Conservation (phyloP, 2,888 invertebrate species). For the Plagodis dolabraria region DNA sequence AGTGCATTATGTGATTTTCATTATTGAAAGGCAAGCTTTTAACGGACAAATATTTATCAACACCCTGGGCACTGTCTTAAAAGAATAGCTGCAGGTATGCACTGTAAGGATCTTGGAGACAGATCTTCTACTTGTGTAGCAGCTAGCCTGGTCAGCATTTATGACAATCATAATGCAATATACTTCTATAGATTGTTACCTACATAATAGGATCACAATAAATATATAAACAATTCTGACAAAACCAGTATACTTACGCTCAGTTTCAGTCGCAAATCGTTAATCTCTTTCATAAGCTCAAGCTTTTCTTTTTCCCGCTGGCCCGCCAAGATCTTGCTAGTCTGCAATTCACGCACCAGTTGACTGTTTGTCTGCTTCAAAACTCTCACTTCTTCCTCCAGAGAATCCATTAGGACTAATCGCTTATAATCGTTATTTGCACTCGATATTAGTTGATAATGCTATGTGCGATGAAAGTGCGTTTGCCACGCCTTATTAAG, state of each 20-base stretch:
- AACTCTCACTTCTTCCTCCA: slow-evolving; percentile 65
- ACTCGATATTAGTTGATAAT: background rate
- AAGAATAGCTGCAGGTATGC: no score
- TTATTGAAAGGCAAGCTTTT: no score
- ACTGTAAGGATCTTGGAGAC: no score
- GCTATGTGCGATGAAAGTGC: background rate
- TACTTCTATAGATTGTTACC: no score
- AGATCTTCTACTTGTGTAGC: no score
- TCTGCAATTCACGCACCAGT: slow-evolving; percentile 69
- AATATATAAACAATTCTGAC: no score
- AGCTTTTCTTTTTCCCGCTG: slow-evolving; percentile 71
- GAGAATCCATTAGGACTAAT: slow-evolving; percentile 39
- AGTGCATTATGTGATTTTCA: no score
- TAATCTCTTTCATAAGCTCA: slow-evolving; percentile 71
- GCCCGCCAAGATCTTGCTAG: slow-evolving; percentile 71
- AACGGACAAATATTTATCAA: no score
- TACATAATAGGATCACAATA: no score
- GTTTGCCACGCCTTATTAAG: background rate
- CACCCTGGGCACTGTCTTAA: no score
- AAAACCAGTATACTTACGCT: slow-evolving; percentile 63
- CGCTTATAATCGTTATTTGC: background rate
- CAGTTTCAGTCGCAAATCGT: slow-evolving; percentile 69
- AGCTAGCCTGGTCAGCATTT: no score
- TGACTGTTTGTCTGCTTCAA: slow-evolving; percentile 71
- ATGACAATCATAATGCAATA: no score